Base-by-base conservation (phyloP, 92 coral and sea anemone species). In the Porites divaricata region DNA sequence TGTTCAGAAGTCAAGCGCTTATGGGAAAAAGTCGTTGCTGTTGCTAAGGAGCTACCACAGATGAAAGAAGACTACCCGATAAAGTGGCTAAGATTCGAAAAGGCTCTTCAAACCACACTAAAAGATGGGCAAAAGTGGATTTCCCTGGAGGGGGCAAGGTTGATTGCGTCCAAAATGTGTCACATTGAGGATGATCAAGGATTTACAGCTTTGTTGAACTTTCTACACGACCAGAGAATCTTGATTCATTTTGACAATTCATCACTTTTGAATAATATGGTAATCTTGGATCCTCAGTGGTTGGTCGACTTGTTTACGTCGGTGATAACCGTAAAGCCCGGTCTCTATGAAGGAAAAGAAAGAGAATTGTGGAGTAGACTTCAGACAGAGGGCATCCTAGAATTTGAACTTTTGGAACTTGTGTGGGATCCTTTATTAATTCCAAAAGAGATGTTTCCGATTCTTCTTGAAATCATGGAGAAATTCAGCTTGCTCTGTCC, bases 291-390 rank as follows among this genome's bases (percentile, higher is more conserved):
- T 35, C 45, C 45, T 35, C 45, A 35, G 45, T 35, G 45, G 45
- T 4, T 35, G 45, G 45, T 35, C 6, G 45, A 35, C 7, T 35
- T 35, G 45, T 35, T 35, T 35, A 35, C 45, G 7, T 35, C 45
- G 45, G 45, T 35, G 45, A 35, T 91, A 63, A 92, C 95, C 7
- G 83, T 92, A 8, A 86, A 74, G 73, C 74, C 63, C 1, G 59
- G 69, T 49, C 26, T 53, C 23, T 71, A 64, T 10, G 53, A 73
- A 35, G 74, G 58, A 7, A 69, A 56, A 41, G 68, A 63, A 63
- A 11, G 0, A 13, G 79, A 52, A 13, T 28, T 75, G 64, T 75
- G 92, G 49, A 41, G 2, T 2, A 74, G 48, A 12, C 92, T 89
- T 2, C 89, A 85, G 57, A 56, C 65, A 6, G 52, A 87, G 12